Evolutionary conservation across 1,140 invertebrate species (phyloP), one percentile per base, ranked within the genome.

Genomic region (Choristoneura fumiferana): DNA sequence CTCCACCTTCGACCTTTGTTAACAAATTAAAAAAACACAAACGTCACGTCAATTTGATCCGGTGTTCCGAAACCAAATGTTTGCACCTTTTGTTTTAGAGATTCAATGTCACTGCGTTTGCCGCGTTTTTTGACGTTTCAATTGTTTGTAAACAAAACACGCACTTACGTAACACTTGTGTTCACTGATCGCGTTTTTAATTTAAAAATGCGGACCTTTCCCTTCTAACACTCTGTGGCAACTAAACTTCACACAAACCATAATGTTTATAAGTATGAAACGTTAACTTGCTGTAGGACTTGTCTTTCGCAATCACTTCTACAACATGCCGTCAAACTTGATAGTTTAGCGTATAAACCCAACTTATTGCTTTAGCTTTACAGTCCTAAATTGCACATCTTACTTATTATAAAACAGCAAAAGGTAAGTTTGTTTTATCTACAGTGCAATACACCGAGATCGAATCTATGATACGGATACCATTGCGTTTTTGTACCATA

Each of bases 181-280:
- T 6, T 49, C 6, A 8, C 2, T 6, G 22, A 17, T 49, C 5
- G 12, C 17, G 1, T 56, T 38, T 35, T 39, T 45, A 33, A 54
- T 57, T 61, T 61, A 58, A 54, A 40, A 58, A 64, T 63, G 69
- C 69, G 63, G 71, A 78, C 78, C 76, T 79, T 81, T 78, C 75
- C 78, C 69, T 78, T 78, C 71, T 82, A 86, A 78, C 75, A 77
- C 71, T 79, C 55, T 66, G 67, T 73, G 65, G 65, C 69, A 76
- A 87, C 84, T 86, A 87, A 86, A 70, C 81, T 58, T 75, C 71
- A 73, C 71, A 77, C 79, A 75, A 75, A 80, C 71, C 74, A 84
- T 78, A 81, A 78, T 80, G 81, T 84, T 84, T 84, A 78, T 79
- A 82, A 81, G 79, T 87, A 84, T 81, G 76, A 83, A 84, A 81